Evolutionary conservation across 2,113 vertebrate species (phyloP), one percentile per base, ranked within the genome.

Genomic region (Oryzias curvinotus): DNA sequence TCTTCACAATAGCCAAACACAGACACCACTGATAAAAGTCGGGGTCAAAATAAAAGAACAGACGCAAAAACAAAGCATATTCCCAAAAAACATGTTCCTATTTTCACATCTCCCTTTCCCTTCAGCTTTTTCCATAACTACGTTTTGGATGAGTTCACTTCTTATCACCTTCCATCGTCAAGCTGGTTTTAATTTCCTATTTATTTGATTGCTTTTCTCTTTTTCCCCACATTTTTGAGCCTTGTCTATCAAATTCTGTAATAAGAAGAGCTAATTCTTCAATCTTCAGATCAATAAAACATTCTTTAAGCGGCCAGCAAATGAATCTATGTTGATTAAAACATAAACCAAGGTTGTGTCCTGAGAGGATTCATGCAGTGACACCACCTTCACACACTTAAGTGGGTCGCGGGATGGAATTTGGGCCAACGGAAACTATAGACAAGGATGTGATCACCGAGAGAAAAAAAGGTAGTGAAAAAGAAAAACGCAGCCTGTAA

Each of bases 141-240:
- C 60, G 51, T 74, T 81, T 76, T 65, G 75, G 75, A 78, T 52
- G 51, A 77, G 63, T 63, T 65, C 50, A 46, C 52, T 16, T 75
- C 64, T 66, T 87, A 87, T 86, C 85, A 52, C 7, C 52, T 21
- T 50, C 46, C 65, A 71, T 68, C 75, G 78, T 89, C 83, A 57
- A 77, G 58, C 73, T 71, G 58, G 61, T 72, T 84, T 85, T 89
- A 86, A 90, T 88, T 90, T 90, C 86, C 87, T 88, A 70, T 67
- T 83, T 87, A 85, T 87, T 88, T 68, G 74, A 64, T 76, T 74
- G 80, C 47, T 75, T 14, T 68, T 26, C 1, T 48, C 7, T 17
- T 57, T n/a, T 26, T 26, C 10, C 3, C 10, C 14, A 28, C 14
- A 18, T 17, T 44, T 45, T 10, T 7, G 3, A 28, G 26, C 15